A percentile compares a stretch with the other conserved stretches of the same genome.
Evolutionary conservation across 2,797 vertebrate species (phyloP).

Genomic region (Falco columbarius): DNA sequence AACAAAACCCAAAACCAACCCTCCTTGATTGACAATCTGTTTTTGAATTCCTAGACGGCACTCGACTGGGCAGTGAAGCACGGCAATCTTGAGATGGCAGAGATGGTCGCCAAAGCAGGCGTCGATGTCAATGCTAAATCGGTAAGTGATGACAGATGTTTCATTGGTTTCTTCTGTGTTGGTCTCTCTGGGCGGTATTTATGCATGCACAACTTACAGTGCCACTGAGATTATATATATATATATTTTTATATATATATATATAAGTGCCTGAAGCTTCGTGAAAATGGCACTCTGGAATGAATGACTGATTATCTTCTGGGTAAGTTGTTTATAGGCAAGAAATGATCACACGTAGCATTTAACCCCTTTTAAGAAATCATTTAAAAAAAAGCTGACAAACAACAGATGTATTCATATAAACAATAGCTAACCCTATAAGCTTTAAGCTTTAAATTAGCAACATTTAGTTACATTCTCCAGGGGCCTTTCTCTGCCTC

Average conservation of each 20-base stretch:
- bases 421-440: neutral
- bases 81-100: slow-evolving; percentile 77
- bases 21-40: slow-evolving; percentile 70
- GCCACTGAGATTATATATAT: neutral
- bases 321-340: slow-evolving; percentile 11
- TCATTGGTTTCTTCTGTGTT: slow-evolving; percentile 65
- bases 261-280: neutral
- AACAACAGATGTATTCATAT: neutral
- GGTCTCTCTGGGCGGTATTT: slow-evolving; percentile 74
- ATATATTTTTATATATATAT: neutral
- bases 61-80: slow-evolving; percentile 84
- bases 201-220: slow-evolving; percentile 62
- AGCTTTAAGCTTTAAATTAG: slow-evolving; percentile 47
- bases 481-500: neutral
- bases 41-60: slow-evolving; percentile 76
- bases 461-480: neutral
- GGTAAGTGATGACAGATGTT: slow-evolving; percentile 80
- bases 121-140: slow-evolving; percentile 83
- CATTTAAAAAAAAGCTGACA: neutral
- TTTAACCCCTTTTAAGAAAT: slow-evolving; percentile 27
- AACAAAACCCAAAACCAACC: neutral
- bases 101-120: slow-evolving; percentile 80
- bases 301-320: slow-evolving; percentile 21
- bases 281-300: slow-evolving; percentile 41
- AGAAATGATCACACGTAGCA: neutral